Evolutionary conservation across 2,888 invertebrate species (phyloP), one percentile per base, ranked within the genome.

Genomic region (Orthonevra nobilis): DNA sequence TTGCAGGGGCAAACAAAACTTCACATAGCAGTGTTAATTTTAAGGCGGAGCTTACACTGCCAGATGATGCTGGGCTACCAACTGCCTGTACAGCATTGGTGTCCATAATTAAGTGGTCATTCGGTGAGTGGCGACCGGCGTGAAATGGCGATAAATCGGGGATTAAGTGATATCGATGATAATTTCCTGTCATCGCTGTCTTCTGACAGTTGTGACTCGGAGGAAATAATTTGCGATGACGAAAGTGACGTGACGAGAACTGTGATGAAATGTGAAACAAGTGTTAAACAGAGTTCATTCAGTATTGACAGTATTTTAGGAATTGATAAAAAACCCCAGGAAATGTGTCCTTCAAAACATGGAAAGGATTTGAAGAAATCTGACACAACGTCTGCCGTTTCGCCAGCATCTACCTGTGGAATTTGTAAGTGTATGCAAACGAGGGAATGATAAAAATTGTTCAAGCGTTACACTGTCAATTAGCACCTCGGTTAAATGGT

Each of bases 251-350:
- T 52, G 42, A 23, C 15, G 23, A 50, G 46, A 4, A 50, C 3
- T 5, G 28, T 26, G 12, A 46, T 54, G 28, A 74, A 70, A 38
- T 64, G 72, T 64, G 77, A 69, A 64, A 38, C 36, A 42, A 60
- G 32, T 48, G 34, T 15, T 9, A 61, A 74, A 81, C 81, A 81
- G 36, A 83, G 82, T 74, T 83, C 84, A 10, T 86, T 86, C 56
- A 85, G 84, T 48, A 86, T 86, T 42, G 85, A 86, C 28, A 85
- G 83, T 63, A 85, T 86, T 56, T 82, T 86, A 38, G 84, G 84
- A 48, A 81, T 84, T 30, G 74, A 82, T 20, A 77, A 70, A 32
- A 81, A 69, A 9, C 6, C 48, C 14, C 42, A 32, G 28, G 61
- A 44, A 7, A n/a, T 14, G n/a, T n/a, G n/a, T 20, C 3, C 2